Conservation (phyloP, 2,113 vertebrate species). For the Ginglymostoma cirratum region DNA sequence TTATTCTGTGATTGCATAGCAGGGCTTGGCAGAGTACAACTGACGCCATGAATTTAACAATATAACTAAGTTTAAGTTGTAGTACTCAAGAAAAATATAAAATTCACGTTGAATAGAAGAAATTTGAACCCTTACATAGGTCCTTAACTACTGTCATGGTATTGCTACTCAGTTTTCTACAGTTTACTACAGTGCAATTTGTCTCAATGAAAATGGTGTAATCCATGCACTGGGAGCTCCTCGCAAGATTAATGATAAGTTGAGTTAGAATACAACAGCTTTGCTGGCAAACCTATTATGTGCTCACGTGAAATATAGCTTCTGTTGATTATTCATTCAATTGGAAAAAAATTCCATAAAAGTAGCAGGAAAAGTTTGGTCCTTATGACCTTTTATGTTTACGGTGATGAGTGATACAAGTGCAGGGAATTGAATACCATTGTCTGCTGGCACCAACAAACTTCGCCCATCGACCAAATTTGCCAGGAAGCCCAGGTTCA, state of each 20-base stretch:
- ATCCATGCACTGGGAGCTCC: not conserved
- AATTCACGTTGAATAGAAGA: not conserved
- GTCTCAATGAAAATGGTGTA: not conserved
- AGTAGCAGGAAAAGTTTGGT: not conserved
- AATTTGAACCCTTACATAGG: not conserved
- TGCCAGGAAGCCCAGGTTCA: not conserved
- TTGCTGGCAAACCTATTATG: not conserved
- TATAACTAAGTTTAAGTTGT: not conserved
- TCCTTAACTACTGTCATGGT: not conserved
- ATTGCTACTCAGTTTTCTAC: not conserved
- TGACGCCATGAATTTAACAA: not conserved
- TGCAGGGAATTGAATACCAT: not conserved
- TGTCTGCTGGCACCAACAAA: not conserved
- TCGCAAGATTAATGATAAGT: not conserved
- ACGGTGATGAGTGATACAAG: not conserved
- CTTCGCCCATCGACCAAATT: not conserved
- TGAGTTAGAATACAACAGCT: not conserved
- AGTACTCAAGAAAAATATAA: not conserved
- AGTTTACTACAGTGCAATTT: not conserved
- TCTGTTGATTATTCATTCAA: not conserved
- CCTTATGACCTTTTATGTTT: not conserved
- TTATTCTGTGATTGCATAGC: not conserved
- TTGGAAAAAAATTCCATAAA: not conserved
- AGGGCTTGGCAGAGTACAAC: not conserved
- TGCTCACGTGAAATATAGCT: not conserved